A percentile compares a stretch with the other conserved stretches of the same genome.
phyloP scores from a whole-genome alignment of 2,797 vertebrate genomes.

The Balearica regulorum region DNA sequence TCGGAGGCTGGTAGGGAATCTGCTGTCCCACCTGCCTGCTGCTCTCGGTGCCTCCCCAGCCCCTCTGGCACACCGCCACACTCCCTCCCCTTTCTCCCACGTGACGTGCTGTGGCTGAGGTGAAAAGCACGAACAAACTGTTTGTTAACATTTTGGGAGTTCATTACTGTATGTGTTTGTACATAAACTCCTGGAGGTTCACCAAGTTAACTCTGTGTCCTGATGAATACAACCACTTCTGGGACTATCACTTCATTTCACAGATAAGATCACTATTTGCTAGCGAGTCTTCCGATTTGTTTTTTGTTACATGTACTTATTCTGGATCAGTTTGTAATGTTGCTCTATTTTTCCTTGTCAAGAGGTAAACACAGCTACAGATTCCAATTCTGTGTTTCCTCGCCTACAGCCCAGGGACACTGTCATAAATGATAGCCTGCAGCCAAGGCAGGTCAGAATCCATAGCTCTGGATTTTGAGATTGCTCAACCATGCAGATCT shows the following conservation, averaged over 20 bases:
- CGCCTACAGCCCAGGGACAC: background rate
- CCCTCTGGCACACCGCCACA: fast-evolving
- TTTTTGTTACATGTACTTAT: background rate
- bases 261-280: background rate
- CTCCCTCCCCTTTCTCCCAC: background rate
- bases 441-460: background rate
- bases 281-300: background rate
- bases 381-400: background rate
- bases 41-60: background rate
- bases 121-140: background rate
- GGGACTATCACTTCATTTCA: background rate
- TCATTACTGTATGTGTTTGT: background rate
- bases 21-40: background rate
- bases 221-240: background rate
- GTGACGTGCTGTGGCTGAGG: fast-evolving
- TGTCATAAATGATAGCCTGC: background rate
- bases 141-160: background rate
- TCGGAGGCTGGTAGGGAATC: background rate
- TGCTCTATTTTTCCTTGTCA: background rate
- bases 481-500: background rate
- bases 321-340: background rate
- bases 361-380: background rate
- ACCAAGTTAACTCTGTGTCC: background rate
- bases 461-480: background rate
- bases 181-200: background rate